Base-by-base conservation (phyloP, 2,888 invertebrate species). In the Biston stratarius region DNA sequence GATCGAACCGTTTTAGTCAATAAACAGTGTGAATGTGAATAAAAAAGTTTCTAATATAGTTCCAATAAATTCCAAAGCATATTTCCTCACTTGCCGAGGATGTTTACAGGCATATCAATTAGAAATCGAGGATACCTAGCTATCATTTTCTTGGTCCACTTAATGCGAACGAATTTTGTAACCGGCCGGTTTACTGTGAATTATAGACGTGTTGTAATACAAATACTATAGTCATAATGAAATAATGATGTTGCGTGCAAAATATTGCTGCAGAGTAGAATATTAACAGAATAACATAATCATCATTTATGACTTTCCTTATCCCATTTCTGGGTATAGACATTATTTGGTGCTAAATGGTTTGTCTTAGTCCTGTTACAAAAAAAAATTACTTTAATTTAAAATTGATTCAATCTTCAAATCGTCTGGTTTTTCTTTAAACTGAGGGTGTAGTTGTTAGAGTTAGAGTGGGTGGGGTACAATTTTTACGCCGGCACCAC, bases 61-160 rank as follows among this genome's bases (percentile, higher is more conserved):
- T 45, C 0, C 9, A 61, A 6, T 6, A 44, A 42, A 15, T 45
- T 24, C 7, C 12, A 42, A 14, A 51, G 7, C 33, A 15, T 2
- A 52, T 66, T 66, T n/a, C 61, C n/a, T 6, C 61, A 66, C 40
- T n/a, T 45, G 8, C 8, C 48, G 8, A 59, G 53, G 51, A 51
- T 60, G 61, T 55, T 59, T 44, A 47, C 61, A 58, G 62, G 24
- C 61, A 12, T 66, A 55, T 68, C 60, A 53, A 64, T 64, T 68
- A 68, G 63, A 68, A 68, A 68, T 64, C 67, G 67, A 64, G 63
- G 67, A 57, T 63, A 63, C 63, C 67, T 64, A 63, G 51, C 60
- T 68, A 69, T 63, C 62, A 67, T 64, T 64, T 65, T 58, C 70
- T 70, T 70, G 70, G 64, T 66, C 52, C 72, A 70, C 64, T 61